phyloP scores from a whole-genome alignment of 2,888 invertebrate species.

The Acanthosepion lycidas region DNA sequence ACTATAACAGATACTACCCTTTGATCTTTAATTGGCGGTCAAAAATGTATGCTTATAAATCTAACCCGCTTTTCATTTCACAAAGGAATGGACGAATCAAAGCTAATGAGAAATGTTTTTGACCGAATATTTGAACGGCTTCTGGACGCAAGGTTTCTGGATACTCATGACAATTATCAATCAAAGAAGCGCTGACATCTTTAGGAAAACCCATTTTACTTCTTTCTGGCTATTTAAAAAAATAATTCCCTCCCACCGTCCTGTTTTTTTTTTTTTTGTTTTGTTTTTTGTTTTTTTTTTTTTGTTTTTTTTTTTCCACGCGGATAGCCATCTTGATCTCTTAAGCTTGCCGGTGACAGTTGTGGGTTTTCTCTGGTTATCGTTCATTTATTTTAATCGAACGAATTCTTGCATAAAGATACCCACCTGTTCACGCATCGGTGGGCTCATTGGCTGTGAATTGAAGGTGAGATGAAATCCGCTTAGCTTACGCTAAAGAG shows the following conservation, averaged over 20 bases:
- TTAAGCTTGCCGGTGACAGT: not conserved
- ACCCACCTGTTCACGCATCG: not conserved
- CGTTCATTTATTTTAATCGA: not conserved
- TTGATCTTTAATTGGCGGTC: not conserved
- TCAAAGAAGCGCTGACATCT: not conserved
- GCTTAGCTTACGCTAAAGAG: slow-evolving; percentile 1
- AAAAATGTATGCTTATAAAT: not conserved
- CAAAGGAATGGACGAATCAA: not conserved
- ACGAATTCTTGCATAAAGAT: not conserved
- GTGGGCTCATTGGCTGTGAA: not conserved
- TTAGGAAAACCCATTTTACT: not conserved
- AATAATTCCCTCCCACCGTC: not conserved
- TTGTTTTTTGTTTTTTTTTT: no score
- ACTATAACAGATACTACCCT: not conserved
- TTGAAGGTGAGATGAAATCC: not conserved
- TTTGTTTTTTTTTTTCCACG: not conserved
- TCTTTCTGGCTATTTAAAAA: not conserved
- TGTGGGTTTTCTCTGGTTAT: not conserved
- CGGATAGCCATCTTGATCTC: not conserved
- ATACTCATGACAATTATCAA: not conserved
- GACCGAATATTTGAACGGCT: not conserved
- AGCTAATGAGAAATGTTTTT: no score
- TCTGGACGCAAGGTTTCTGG: not conserved
- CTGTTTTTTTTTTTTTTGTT: not conserved
- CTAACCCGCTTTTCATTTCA: not conserved